Evolutionary conservation across 2,888 invertebrate species (phyloP), one percentile per base, ranked within the genome.

Genomic region (Willowsia nigromaculata): DNA sequence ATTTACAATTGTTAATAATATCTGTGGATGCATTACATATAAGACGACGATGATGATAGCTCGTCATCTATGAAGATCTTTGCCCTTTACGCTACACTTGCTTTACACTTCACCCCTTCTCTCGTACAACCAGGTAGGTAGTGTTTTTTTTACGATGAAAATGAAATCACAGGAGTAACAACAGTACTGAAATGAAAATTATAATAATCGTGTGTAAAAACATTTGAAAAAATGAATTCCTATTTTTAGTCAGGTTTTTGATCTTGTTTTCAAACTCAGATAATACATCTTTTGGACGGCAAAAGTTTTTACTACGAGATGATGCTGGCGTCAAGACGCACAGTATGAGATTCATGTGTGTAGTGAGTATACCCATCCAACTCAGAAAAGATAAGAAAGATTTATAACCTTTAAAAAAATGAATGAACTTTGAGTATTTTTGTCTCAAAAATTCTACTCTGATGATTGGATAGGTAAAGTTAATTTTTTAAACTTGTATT

Each of bases 11-110:
- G 65, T 13, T 25, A 59, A 9, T 59, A n/a, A 59, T 27, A 27
- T 56, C 27, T 68, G 40, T 22, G 37, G 37, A 68, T 40, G 22
- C 22, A 40, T n/a, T n/a, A n/a, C n/a, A n/a, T n/a, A n/a, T n/a
- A n/a, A n/a, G 22, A 5, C 22, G 15, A 68, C 40, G 40, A 68
- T 65, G 25, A 40, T 18, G 68, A 68, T 3, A 88, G 88, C 88
- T 80, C 71, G 71, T 88, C 88, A 88, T 84, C 88, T 84, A 84
- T 83, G 78, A 88, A 88, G 88, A 88, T 88, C 88, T 88, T 88
- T 88, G 88, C 88, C 88, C 88, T 88, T 88, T 88, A 88, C 88
- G 88, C 88, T 88, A 88, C 88, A 88, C 65, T 88, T 88, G 33
- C 83, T 53, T n/a, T n/a, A n/a, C n/a, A n/a, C 59, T 27, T 47